Conservation (phyloP, 64 coral and sea anemone genomes). For the Porites australiensis region DNA sequence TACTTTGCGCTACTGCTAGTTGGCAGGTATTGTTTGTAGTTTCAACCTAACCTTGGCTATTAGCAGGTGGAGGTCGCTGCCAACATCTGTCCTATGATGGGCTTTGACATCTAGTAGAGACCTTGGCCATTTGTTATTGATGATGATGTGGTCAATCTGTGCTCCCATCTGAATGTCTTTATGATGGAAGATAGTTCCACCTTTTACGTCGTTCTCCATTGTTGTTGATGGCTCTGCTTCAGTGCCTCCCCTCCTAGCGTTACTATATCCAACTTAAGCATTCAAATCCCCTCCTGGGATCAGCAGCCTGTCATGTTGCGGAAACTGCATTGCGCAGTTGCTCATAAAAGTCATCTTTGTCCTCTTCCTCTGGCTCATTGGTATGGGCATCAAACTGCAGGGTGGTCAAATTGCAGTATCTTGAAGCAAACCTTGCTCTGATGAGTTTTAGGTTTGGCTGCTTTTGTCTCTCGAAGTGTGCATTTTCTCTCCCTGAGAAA, state of each 20-base stretch:
- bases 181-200: neutral
- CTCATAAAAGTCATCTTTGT: conserved; percentile 24
- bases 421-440: neutral
- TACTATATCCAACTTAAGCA: neutral
- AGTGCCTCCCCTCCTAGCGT: neutral
- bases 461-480: neutral
- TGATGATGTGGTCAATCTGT: conserved; percentile 20
- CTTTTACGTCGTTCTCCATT: neutral
- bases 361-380: conserved; percentile 11
- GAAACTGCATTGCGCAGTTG: neutral
- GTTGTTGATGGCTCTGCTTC: neutral
- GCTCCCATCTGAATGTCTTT: neutral
- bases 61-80: conserved; percentile 34
- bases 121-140: neutral
- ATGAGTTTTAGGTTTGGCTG: neutral
- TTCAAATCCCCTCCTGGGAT: neutral
- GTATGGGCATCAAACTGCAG: conserved; percentile 32
- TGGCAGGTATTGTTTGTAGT: neutral
- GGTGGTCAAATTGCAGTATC: neutral
- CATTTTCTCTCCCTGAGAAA: conserved; percentile 9
- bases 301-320: neutral
- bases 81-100: neutral
- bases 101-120: conserved; percentile 14
- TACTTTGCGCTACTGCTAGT: neutral
- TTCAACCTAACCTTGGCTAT: conserved; percentile 22